Evolutionary conservation across 2,113 vertebrate genomes (phyloP).

Genomic region (Catharus minimus): DNA sequence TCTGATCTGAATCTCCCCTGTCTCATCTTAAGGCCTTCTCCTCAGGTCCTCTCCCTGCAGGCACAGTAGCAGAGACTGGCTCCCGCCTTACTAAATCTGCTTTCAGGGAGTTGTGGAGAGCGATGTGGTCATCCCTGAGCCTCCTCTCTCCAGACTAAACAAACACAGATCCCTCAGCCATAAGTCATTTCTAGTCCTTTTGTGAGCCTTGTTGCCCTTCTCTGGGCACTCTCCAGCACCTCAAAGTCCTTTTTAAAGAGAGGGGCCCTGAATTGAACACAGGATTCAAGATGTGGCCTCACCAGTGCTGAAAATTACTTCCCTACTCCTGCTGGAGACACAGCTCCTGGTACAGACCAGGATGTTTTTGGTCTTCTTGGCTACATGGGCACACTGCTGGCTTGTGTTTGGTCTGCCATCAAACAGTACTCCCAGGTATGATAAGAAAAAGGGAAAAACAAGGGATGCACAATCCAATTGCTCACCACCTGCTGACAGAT

Average conservation of each 20-base stretch:
- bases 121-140: fast-evolving
- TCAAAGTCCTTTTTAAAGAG: background rate
- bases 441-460: background rate
- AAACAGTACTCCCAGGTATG: background rate
- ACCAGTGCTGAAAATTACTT: background rate
- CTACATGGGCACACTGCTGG: background rate
- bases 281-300: background rate
- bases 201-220: fast-evolving
- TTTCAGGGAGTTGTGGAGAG: background rate
- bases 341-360: background rate
- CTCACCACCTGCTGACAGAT: background rate
- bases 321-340: background rate
- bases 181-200: background rate
- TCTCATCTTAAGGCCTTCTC: background rate
- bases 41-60: background rate
- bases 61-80: background rate
- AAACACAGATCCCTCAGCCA: background rate
- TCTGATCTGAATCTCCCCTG: background rate
- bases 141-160: background rate
- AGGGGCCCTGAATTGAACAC: background rate
- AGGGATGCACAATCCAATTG: background rate
- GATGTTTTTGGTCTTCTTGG: background rate
- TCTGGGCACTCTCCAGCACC: background rate
- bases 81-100: background rate
- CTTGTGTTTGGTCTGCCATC: background rate